Evolutionary conservation across 2,797 vertebrate species (phyloP).

Genomic region (Hybognathus amarus): DNA sequence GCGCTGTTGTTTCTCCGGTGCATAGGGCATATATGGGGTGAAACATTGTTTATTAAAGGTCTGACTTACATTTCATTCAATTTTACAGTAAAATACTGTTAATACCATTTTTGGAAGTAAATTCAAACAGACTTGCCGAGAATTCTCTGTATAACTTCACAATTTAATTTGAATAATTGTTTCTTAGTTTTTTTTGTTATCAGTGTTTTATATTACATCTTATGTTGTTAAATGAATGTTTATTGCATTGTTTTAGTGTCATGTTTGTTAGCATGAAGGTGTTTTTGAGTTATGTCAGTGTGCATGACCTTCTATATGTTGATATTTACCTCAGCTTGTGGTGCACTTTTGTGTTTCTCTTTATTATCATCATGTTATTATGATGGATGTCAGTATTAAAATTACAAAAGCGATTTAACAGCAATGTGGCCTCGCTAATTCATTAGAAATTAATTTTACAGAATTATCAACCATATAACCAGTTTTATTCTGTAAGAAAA

Average conservation of each 20-base stretch:
- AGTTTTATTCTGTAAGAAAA: neutral
- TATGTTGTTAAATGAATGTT: neutral
- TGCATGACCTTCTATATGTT: neutral
- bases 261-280: neutral
- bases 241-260: neutral
- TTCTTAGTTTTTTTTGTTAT: neutral
- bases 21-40: neutral
- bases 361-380: neutral
- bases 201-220: neutral
- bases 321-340: neutral
- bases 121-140: neutral
- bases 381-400: neutral
- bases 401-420: neutral
- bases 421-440: neutral
- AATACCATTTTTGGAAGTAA: neutral
- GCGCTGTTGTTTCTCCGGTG: no score
- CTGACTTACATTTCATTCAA: neutral
- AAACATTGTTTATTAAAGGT: no score
- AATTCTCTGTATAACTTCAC: neutral
- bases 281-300: neutral
- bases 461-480: neutral
- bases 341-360: no score
- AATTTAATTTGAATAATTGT: neutral
- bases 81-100: neutral
- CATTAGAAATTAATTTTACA: no score